Evolutionary conservation across 92 coral and sea anemone species (phyloP).

Genomic region (Pocillopora meandrina): DNA sequence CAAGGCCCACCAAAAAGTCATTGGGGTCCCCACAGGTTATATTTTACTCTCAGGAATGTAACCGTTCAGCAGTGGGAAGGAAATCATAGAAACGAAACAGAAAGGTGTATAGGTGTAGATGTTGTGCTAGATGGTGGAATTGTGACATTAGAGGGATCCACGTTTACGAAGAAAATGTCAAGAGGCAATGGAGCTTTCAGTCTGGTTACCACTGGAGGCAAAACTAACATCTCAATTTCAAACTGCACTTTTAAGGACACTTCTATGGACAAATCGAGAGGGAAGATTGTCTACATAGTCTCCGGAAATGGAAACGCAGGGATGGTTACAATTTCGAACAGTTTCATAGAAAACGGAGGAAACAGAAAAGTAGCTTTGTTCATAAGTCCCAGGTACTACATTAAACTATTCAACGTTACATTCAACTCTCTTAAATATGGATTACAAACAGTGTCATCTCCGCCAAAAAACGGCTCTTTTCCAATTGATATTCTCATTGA

Average conservation of each 20-base stretch:
- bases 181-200: not conserved
- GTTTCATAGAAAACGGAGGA: no score
- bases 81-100: no score
- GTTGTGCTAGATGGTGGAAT: slow-evolving; percentile 5
- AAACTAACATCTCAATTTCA: slow-evolving; percentile 12
- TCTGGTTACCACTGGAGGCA: slow-evolving; percentile 16
- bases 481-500: no score
- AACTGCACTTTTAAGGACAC: slow-evolving; percentile 5
- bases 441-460: no score
- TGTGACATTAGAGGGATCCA: not conserved
- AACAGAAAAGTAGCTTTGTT: no score
- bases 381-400: no score
- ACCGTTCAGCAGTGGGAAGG: slow-evolving; percentile 10
- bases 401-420: no score
- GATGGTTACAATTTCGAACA: no score
- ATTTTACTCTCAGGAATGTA: slow-evolving; percentile 7
- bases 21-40: not conserved
- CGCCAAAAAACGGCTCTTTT: no score
- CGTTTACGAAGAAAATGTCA: not conserved
- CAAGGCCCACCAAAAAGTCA: not conserved
- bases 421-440: no score
- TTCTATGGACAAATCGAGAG: not conserved
- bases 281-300: not conserved
- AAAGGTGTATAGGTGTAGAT: not conserved
- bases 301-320: not conserved